A percentile compares a stretch with the other conserved stretches of the same genome.
Conservation (phyloP, 2,888 invertebrate species). For the Leucophenga montana region DNA sequence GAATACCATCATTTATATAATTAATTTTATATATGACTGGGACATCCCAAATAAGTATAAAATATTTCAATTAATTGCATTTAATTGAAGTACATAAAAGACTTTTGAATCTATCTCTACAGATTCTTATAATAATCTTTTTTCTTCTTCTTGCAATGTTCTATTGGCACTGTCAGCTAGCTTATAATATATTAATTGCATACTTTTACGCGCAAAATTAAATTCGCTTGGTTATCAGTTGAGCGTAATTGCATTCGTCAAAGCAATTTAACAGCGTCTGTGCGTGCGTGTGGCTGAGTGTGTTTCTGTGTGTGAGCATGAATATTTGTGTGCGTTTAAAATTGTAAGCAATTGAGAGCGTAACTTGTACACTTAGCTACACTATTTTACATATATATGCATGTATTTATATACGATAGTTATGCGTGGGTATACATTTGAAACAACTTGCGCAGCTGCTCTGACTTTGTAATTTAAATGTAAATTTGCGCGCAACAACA, state of each 20-base stretch:
- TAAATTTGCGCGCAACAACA: constrained; percentile 2
- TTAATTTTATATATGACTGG: too few species aligned
- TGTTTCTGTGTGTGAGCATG: neutral
- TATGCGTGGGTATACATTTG: neutral
- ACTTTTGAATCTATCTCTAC: neutral
- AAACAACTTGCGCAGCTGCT: neutral
- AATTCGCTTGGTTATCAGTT: constrained; percentile 12
- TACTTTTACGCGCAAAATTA: constrained; percentile 15
- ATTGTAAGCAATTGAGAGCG: neutral
- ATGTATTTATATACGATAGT: neutral
- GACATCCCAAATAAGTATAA: too few species aligned
- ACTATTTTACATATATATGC: neutral
- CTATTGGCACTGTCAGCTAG: too few species aligned
- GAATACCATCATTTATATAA: too few species aligned
- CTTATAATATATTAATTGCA: constrained; percentile 14
- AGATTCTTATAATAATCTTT: neutral
- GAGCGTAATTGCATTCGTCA: constrained; percentile 11
- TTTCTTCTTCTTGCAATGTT: neutral
- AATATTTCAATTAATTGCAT: too few species aligned
- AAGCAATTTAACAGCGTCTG: neutral
- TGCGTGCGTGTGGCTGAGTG: neutral
- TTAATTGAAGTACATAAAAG: too few species aligned
- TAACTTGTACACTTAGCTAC: too few species aligned
- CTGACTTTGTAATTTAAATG: constrained; percentile 20
- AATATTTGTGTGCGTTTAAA: too few species aligned